Percentiles rank a stretch among this genome's conserved stretches.
phyloP scores from a whole-genome alignment of 2,797 vertebrate genomes.

The Vireo griseus region DNA sequence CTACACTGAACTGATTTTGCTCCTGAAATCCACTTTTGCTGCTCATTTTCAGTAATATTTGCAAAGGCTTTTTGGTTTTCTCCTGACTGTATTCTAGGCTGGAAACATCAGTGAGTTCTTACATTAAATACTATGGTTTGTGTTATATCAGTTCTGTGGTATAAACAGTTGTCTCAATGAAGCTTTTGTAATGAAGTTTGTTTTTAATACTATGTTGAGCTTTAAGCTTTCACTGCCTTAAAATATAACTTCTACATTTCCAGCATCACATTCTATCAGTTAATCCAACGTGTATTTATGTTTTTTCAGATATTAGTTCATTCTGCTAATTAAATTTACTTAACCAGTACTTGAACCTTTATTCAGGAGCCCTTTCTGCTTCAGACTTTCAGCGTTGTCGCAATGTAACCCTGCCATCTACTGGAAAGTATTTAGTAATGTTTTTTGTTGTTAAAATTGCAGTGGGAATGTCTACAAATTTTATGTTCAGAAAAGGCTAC shows the following conservation, averaged over 20 bases:
- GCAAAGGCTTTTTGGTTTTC: not conserved
- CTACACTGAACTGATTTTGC: not conserved
- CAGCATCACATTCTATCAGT: not conserved
- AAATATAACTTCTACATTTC: not conserved
- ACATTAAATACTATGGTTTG: not conserved
- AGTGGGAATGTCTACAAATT: not conserved
- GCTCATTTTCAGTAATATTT: not conserved
- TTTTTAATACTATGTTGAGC: not conserved
- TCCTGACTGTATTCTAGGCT: not conserved
- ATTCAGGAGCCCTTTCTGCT: not conserved
- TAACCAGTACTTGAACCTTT: not conserved
- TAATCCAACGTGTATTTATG: not conserved
- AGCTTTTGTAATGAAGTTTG: not conserved
- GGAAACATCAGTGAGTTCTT: not conserved
- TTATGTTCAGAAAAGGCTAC: not conserved
- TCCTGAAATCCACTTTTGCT: not conserved
- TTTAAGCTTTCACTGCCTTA: not conserved
- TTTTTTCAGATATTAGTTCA: not conserved
- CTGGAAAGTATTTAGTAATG: conserved; percentile 24
- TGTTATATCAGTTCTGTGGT: not conserved
- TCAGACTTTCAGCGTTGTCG: not conserved
- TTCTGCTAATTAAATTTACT: not conserved
- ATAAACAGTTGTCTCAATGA: not conserved
- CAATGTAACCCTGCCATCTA: conserved; percentile 49
- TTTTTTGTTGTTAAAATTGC: not conserved